Evolutionary conservation across 2,113 vertebrate genomes (phyloP).

Genomic region (Bettongia penicillata): DNA sequence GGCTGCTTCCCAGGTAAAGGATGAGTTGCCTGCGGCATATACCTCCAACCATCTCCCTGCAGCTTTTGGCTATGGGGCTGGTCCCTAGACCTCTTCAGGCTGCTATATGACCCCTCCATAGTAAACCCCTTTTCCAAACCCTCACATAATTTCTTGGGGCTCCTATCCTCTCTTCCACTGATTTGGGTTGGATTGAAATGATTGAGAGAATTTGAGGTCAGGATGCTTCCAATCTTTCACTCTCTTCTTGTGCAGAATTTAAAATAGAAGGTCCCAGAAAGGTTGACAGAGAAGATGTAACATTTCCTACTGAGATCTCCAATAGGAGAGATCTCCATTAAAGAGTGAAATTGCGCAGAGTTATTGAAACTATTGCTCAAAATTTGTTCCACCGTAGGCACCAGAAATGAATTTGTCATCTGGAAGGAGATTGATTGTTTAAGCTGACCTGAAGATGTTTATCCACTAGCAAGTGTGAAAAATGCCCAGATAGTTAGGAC

Average conservation of each 20-base stretch:
- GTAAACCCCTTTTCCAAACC: background rate
- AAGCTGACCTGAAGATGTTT: conserved; percentile 3
- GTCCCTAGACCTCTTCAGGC: conserved; percentile 26
- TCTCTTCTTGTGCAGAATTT: background rate
- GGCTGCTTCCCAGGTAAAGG: conserved; percentile 49
- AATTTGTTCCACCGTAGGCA: background rate
- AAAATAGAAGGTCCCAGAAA: background rate
- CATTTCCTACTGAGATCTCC: background rate
- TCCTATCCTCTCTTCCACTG: background rate
- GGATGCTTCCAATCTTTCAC: background rate
- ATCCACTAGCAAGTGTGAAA: conserved; percentile 38
- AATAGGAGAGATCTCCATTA: background rate
- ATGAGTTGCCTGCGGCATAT: conserved; percentile 58
- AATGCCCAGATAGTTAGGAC: background rate
- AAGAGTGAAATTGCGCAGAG: background rate
- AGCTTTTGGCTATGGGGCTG: conserved; percentile 52
- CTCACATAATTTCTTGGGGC: background rate
- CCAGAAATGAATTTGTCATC: conserved; percentile 11
- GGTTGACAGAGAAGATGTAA: background rate
- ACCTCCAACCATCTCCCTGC: conserved; percentile 53
- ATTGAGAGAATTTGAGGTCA: conserved; percentile 19
- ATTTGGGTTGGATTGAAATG: background rate
- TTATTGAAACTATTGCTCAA: background rate
- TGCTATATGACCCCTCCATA: conserved; percentile 26
- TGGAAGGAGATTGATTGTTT: background rate